Percentiles rank a stretch among this genome's conserved stretches.
These are phyloP conservation scores for Bugula neritina DNA, from an alignment of 2,888 invertebrate species.

Conservation along the genomic window DNA sequence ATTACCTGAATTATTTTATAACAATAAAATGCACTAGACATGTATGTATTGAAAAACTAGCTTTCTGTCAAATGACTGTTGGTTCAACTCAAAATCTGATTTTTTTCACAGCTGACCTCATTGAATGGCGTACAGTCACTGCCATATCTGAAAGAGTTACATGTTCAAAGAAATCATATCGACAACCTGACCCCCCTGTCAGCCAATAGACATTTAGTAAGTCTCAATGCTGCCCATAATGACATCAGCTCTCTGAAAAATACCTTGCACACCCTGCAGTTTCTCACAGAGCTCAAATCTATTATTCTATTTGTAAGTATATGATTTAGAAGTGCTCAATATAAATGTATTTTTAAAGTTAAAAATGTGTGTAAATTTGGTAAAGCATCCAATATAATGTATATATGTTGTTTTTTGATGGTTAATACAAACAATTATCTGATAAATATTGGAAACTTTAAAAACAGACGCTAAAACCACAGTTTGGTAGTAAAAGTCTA, in stretches of 20 bases:
- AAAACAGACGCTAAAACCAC: too few species aligned
- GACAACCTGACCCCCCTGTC: conserved; percentile 40
- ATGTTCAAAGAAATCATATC: conserved; percentile 41
- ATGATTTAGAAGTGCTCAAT: neutral
- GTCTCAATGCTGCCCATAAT: conserved; percentile 41
- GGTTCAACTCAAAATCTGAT: neutral
- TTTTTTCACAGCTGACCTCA: conserved; percentile 36
- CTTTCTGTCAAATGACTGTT: too few species aligned
- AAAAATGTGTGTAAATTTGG: too few species aligned
- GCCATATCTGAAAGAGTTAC: conserved; percentile 40
- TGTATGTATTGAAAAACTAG: too few species aligned
- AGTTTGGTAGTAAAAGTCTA: too few species aligned
- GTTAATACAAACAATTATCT: too few species aligned
- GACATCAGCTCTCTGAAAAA: conserved; percentile 36
- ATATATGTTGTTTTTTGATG: too few species aligned
- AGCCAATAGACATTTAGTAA: conserved; percentile 38
- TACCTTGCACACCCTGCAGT: conserved; percentile 36
- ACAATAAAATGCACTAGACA: too few species aligned
- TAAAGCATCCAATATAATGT: too few species aligned
- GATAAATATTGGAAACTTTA: too few species aligned
- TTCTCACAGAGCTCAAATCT: conserved; percentile 36
- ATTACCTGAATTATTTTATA: too few species aligned
- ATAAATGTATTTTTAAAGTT: too few species aligned
- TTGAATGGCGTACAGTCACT: conserved; percentile 43
- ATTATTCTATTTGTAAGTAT: conserved; percentile 38